phyloP scores from a whole-genome alignment of 1,140 invertebrate genomes.

The Lithobius niger region DNA sequence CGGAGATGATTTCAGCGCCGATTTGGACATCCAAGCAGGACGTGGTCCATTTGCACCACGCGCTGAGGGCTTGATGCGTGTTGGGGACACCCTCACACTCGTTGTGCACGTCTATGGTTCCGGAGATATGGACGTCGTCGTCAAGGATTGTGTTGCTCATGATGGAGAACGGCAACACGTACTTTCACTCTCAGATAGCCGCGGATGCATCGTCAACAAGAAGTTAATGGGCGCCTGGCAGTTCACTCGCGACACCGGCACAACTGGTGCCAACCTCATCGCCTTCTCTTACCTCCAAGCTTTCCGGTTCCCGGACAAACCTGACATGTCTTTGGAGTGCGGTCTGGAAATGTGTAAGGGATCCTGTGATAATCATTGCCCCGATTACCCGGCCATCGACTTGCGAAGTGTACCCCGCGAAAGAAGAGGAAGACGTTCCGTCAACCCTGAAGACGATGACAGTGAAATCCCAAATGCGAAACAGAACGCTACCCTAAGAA shows the following conservation, averaged over 20 bases:
- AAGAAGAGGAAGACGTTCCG: constrained; percentile 37
- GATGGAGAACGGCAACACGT: constrained; percentile 48
- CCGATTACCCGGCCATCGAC: constrained; percentile 1
- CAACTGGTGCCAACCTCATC: constrained; percentile 56
- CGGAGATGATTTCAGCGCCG: constrained; percentile 64
- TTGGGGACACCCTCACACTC: constrained; percentile 66
- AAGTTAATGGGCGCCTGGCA: constrained; percentile 70
- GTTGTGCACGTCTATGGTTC: constrained; percentile 67
- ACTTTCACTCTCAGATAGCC: constrained; percentile 50
- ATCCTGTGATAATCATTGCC: constrained; percentile 43
- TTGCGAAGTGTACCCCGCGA: background rate
- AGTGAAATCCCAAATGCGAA: no score
- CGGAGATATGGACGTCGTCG: constrained; percentile 55
- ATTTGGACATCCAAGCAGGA: constrained; percentile 59
- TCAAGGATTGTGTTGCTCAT: constrained; percentile 56
- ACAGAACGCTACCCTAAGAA: no score
- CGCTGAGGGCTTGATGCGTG: constrained; percentile 62
- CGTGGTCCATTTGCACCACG: constrained; percentile 58
- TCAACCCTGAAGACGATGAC: no score
- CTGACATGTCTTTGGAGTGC: constrained; percentile 71
- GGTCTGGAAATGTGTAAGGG: constrained; percentile 72
- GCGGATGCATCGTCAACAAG: constrained; percentile 62
- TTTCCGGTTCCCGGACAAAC: constrained; percentile 76
- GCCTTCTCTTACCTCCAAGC: constrained; percentile 68
- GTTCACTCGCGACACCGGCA: constrained; percentile 56